Evolutionary conservation across 2,888 invertebrate genomes (phyloP).

Genomic region (Trisateles emortualis): DNA sequence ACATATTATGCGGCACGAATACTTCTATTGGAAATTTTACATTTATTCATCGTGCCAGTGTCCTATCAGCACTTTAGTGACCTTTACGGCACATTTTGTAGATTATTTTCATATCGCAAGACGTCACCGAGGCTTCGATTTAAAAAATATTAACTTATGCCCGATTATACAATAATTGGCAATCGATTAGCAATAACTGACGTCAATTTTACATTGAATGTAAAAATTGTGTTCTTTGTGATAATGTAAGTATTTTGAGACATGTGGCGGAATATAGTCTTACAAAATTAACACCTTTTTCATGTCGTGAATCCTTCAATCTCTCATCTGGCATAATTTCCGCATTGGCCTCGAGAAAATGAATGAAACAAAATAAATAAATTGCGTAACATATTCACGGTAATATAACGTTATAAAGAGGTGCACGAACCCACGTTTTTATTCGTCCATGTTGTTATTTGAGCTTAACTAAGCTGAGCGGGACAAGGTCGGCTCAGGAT

Average conservation of each 20-base stretch:
- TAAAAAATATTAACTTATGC: too few species aligned
- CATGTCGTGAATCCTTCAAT: not conserved
- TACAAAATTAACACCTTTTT: constrained; percentile 6
- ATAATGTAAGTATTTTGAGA: too few species aligned
- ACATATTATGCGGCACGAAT: not conserved
- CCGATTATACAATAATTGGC: too few species aligned
- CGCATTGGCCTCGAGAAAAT: not conserved
- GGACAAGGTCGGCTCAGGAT: too few species aligned
- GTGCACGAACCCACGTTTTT: too few species aligned
- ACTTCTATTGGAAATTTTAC: not conserved
- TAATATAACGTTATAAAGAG: not conserved
- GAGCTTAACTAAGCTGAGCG: too few species aligned
- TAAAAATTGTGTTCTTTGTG: too few species aligned
- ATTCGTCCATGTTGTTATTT: too few species aligned
- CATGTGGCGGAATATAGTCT: not conserved
- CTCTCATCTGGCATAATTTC: not conserved
- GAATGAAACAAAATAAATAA: not conserved
- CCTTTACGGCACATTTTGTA: not conserved
- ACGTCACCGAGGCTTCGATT: too few species aligned
- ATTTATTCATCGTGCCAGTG: not conserved
- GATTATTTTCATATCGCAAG: too few species aligned
- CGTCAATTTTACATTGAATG: too few species aligned
- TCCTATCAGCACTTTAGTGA: not conserved
- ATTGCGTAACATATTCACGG: not conserved
- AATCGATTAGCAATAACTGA: too few species aligned